phyloP scores from a whole-genome alignment of 2,888 invertebrate species.

The Cabera pusaria region DNA sequence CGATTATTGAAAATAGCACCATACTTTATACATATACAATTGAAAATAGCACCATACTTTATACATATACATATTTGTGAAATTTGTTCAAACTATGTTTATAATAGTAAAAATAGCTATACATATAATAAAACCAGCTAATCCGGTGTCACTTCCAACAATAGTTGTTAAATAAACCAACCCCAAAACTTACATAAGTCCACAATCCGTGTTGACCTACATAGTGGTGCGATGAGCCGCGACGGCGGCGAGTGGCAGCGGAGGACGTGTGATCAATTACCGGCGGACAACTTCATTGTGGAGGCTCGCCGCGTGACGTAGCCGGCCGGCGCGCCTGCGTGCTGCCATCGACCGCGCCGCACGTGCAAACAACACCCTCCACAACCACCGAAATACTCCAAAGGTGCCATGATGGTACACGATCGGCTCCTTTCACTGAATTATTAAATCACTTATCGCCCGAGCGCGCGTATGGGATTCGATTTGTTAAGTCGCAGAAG shows the following conservation, averaged over 20 bases:
- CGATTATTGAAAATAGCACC: too few relatives aligned
- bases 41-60: too few relatives aligned
- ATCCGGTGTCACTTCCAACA: too few relatives aligned
- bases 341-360: constrained; percentile 68
- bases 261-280: constrained; percentile 31
- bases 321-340: constrained; percentile 58
- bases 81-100: too few relatives aligned
- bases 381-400: constrained; percentile 19
- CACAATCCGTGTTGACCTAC: constrained; percentile 14
- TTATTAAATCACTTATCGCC: constrained; percentile 19
- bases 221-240: constrained; percentile 17
- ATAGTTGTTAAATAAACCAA: background rate
- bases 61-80: too few relatives aligned
- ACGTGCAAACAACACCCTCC: constrained; percentile 58
- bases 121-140: too few relatives aligned
- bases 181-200: constrained; percentile 18
- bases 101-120: too few relatives aligned
- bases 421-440: constrained; percentile 14
- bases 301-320: constrained; percentile 44
- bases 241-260: constrained; percentile 25
- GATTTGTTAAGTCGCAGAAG: too few relatives aligned
- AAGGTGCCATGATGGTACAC: constrained; percentile 16
- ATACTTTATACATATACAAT: too few relatives aligned
- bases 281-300: constrained; percentile 21
- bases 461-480: background rate